Evolutionary conservation across 2,797 vertebrate species (phyloP), one percentile per base, ranked within the genome.

Genomic region (Diplodus sargus): DNA sequence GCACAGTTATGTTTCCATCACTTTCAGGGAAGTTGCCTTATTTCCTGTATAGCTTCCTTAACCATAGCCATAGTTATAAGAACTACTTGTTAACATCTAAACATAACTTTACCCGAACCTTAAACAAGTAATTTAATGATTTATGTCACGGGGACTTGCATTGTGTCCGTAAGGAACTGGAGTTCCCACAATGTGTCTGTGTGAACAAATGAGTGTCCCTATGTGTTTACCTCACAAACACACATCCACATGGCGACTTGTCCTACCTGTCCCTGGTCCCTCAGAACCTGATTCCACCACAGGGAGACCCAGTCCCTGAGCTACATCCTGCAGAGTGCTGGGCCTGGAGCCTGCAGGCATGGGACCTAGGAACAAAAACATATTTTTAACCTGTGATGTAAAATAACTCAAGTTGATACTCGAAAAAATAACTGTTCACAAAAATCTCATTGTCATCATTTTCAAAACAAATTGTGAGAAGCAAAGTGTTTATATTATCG

Each of bases 291-390:
- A 77, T 0, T 74, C 71, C 43, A 25, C 22, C 34, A 43, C 52
- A 52, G 73, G 28, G 18, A 79, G 74, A 8, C 69, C 81, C 68
- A 88, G 20, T 15, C 69, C 76, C 62, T 85, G 80, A 5, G 63
- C 59, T 0, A 90, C 3, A 0, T 91, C 88, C 72, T 81, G 68
- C 69, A 91, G 75, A 56, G 74, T 87, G 79, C 74, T 85, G 71
- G 74, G 65, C 17, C 58, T 48, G 47, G 62, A 45, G 6, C 54
- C 63, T 47, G 43, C 22, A 13, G 61, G 58, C 76, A 52, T 54
- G 14, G 61, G 20, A 66, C 20, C 83, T 85, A 54, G 15, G 0
- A 51, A 59, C 7, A 39, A 59, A 73, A 39, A 15, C 20, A n/a
- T 6, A 48, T 42, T 28, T 8, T 48, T 43, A 14, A 39, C 39